A percentile compares a stretch with the other conserved stretches of the same genome.
phyloP scores from a whole-genome alignment of 2,888 invertebrate genomes.

The Eudasyphora cyanicolor region DNA sequence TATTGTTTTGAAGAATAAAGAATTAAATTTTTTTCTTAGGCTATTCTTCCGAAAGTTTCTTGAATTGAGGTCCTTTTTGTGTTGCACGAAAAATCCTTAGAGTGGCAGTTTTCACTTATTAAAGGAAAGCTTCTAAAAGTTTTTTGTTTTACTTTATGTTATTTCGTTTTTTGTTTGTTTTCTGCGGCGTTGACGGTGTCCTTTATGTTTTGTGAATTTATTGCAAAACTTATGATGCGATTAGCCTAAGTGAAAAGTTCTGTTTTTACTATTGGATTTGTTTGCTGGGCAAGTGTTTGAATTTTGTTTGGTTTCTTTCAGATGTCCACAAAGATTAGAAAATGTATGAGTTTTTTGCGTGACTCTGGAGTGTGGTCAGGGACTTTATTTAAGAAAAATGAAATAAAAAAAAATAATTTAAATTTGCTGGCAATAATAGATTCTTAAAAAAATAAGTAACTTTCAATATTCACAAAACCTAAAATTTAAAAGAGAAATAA shows the following conservation, averaged over 20 bases:
- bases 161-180: background rate
- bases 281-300: constrained; percentile 15
- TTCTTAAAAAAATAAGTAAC: no score
- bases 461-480: no score
- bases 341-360: background rate
- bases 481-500: no score
- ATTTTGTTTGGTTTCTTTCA: background rate
- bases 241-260: constrained; percentile 63
- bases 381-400: background rate
- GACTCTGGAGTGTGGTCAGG: background rate
- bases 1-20: constrained; percentile 40
- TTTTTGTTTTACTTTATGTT: background rate
- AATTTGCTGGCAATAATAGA: no score
- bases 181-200: constrained; percentile 15
- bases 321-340: constrained; percentile 22
- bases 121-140: constrained; percentile 37
- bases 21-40: background rate
- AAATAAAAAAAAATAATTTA: no score
- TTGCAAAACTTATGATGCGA: constrained; percentile 58
- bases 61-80: background rate
- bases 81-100: background rate
- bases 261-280: background rate
- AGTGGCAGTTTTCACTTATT: constrained; percentile 29
- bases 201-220: constrained; percentile 52
- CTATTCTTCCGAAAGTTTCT: no score